These are phyloP conservation scores for Amitus sp. DNA, from an alignment of 2,888 invertebrate genomes.

Conservation along the genomic window DNA sequence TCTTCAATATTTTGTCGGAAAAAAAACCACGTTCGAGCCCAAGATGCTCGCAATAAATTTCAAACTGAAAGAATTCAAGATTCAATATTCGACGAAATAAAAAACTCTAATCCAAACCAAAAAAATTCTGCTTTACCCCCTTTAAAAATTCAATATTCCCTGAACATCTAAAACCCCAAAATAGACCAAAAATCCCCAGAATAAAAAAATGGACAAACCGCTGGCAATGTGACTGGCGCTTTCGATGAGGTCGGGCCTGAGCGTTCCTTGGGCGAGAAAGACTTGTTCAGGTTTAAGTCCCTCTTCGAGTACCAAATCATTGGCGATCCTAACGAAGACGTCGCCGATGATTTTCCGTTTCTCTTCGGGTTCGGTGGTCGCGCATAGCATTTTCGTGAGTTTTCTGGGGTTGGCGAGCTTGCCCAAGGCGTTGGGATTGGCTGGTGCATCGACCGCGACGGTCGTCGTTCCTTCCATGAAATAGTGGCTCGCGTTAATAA, in stretches of 20 bases:
- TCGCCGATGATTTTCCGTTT: constrained; percentile 99
- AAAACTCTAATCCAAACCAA: too few relatives aligned
- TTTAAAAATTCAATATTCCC: too few relatives aligned
- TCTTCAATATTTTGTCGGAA: too few relatives aligned
- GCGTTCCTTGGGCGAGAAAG: constrained; percentile 92
- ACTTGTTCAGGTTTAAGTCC: constrained; percentile 93
- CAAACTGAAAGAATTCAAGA: too few relatives aligned
- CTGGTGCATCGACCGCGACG: constrained; percentile 70
- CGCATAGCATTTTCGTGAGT: constrained; percentile 85
- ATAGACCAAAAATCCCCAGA: too few relatives aligned
- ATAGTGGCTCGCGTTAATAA: constrained; percentile 74
- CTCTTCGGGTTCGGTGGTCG: constrained; percentile 92
- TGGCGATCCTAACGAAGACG: constrained; percentile 94
- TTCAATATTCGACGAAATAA: too few relatives aligned
- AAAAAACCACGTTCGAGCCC: too few relatives aligned
- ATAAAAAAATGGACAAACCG: constrained; percentile 51
- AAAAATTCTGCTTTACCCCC: too few relatives aligned
- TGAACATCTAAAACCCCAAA: too few relatives aligned
- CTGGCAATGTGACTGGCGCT: constrained; percentile 91
- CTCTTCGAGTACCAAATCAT: constrained; percentile 87
- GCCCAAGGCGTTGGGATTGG: constrained; percentile 57
- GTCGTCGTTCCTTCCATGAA: constrained; percentile 86
- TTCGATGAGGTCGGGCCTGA: constrained; percentile 97
- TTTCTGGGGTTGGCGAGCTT: constrained; percentile 65
- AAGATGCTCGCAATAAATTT: too few relatives aligned